Percentiles rank a stretch among this genome's conserved stretches.
phyloP scores from a whole-genome alignment of 1,140 invertebrate genomes.

The Drosophila navojoa region DNA sequence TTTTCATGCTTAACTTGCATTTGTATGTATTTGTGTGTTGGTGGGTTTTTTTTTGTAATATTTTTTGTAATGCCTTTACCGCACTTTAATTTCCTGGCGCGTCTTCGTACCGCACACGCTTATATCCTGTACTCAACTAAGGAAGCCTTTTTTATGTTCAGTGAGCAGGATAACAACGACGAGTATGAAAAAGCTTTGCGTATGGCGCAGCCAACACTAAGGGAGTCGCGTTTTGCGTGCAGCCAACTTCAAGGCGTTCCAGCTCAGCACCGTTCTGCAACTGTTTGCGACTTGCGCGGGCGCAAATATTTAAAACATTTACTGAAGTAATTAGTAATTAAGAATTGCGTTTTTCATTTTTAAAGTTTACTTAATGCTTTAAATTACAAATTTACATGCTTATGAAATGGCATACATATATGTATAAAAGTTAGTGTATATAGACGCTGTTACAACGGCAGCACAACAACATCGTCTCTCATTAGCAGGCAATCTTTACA shows the following conservation, averaged over 20 bases:
- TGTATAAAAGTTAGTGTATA: constrained; percentile 22
- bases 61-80: constrained; percentile 24
- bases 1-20: constrained; percentile 22
- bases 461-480: constrained; percentile 34
- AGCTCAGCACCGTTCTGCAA: constrained; percentile 4
- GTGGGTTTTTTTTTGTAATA: constrained; percentile 14
- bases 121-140: constrained; percentile 79
- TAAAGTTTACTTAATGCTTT: constrained; percentile 53
- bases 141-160: constrained; percentile 51
- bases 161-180: constrained; percentile 45
- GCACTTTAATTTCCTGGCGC: constrained; percentile 51
- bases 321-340: no score
- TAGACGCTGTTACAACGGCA: constrained; percentile 40
- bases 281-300: not conserved
- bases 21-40: constrained; percentile 38
- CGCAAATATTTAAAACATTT: constrained; percentile 8
- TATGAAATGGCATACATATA: constrained; percentile 55
- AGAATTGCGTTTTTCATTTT: not conserved
- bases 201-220: constrained; percentile 26
- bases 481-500: constrained; percentile 2
- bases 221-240: constrained; percentile 14
- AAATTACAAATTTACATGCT: constrained; percentile 72
- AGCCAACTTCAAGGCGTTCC: constrained; percentile 21
- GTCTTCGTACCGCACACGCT: constrained; percentile 62
- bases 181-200: constrained; percentile 29